Evolutionary conservation across 23 tunicate species (phyloP).

Genomic region (Aplidium turbinatum): DNA sequence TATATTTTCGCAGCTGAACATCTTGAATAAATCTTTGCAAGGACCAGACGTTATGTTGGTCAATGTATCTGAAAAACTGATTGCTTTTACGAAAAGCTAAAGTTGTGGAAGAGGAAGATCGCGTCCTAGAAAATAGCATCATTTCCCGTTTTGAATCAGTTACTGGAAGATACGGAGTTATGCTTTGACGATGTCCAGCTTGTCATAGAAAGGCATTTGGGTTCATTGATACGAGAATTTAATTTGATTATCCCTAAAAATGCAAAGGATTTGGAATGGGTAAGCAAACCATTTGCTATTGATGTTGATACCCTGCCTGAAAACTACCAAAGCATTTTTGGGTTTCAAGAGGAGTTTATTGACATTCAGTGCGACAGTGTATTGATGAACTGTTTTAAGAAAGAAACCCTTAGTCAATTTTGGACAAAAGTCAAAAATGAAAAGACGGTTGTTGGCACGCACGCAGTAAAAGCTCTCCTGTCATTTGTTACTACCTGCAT

Average conservation of each 20-base stretch:
- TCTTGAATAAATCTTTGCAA: no score
- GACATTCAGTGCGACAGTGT: constrained; percentile 27
- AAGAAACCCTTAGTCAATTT: no score
- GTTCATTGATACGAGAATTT: constrained; percentile 7
- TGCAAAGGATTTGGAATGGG: constrained; percentile 22
- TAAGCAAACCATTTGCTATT: constrained; percentile 16
- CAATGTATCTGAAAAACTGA: constrained; percentile 35
- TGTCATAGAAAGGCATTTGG: constrained; percentile 1
- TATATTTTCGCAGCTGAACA: no score
- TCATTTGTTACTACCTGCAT: no score
- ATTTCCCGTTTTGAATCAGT: constrained; percentile 22
- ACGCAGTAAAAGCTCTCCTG: no score
- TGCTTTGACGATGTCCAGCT: constrained; percentile 30
- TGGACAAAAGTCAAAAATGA: no score
- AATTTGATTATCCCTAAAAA: neutral
- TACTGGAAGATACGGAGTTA: constrained; percentile 22
- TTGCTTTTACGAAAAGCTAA: constrained; percentile 57
- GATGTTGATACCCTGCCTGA: constrained; percentile 17
- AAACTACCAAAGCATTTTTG: no score
- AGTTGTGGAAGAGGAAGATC: constrained; percentile 36
- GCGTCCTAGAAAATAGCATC: constrained; percentile 12
- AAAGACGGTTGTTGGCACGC: no score
- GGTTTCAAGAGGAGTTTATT: no score
- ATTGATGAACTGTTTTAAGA: no score
- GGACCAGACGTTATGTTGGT: no score